Evolutionary conservation across 2,113 vertebrate genomes (phyloP).

Genomic region (Strix aluco): DNA sequence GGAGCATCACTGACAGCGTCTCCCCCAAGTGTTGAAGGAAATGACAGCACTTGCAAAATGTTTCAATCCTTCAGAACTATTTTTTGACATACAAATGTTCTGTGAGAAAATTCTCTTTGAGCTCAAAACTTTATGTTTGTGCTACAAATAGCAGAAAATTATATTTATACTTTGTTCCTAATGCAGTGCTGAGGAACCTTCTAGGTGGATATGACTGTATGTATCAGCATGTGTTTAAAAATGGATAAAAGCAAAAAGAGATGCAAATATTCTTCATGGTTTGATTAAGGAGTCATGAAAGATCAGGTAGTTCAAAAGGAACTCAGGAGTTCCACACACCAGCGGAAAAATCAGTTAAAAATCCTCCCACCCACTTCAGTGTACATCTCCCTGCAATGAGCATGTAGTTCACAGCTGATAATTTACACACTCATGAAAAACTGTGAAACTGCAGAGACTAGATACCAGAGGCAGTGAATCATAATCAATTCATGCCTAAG

Average conservation of each 20-base stretch:
- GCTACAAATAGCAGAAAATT: not conserved
- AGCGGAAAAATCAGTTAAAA: not conserved
- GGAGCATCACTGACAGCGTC: not conserved
- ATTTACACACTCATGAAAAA: not conserved
- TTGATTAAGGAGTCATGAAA: not conserved
- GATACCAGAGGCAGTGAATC: not conserved
- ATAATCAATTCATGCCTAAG: not conserved
- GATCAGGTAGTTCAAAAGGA: not conserved
- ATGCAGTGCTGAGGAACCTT: not conserved
- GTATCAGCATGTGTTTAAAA: not conserved
- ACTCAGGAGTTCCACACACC: not conserved
- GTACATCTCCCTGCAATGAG: not conserved
- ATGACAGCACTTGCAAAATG: not conserved
- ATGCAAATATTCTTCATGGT: not conserved
- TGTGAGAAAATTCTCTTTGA: not conserved
- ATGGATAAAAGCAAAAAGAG: not conserved
- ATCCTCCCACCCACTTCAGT: not conserved
- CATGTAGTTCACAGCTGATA: not conserved
- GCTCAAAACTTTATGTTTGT: not conserved
- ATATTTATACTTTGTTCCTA: not conserved
- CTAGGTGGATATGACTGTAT: not conserved
- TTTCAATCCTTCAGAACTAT: not conserved
- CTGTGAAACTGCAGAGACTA: not conserved
- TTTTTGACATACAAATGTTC: not conserved
- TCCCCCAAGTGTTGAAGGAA: not conserved